Base-by-base conservation (phyloP, 2,888 invertebrate genomes). In the Cordilura impudica region DNA sequence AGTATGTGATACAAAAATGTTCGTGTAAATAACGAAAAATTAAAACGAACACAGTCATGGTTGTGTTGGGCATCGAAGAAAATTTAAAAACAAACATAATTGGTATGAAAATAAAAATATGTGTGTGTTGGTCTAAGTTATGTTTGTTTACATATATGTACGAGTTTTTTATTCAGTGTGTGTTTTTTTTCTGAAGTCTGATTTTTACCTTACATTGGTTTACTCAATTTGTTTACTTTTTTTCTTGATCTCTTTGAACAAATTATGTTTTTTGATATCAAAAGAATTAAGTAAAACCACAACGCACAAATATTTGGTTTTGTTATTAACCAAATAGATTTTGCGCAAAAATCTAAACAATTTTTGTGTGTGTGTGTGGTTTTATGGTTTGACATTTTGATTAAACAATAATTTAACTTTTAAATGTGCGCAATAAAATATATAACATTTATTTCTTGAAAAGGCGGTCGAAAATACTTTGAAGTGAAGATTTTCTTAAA, bases 391-490 rank as follows among this genome's bases (percentile, higher is more conserved):
- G 54, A 47, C 61, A 39, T 7, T 65, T 54, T 29, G 31, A 63
- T 72, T 54, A 6, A 54, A 47, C 23, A 18, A 49, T 26, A 47
- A 56, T 56, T 65, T 49, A 19, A 18, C 49, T 26, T 47, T 12
- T 19, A 61, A 21, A 31, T 49, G 39, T 29, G 78, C 70, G 58
- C 56, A 45, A 58, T 43, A 70, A 73, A 69, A 31, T 51, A 65
- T 31, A 56, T n/a, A n/a, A 39, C 2, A 39, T 39, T 39, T 39
- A n/a, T 26, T 26, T 26, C 3, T 26, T n/a, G 10, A n/a, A 39
- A 39, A 39, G n/a, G 35, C 35, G 35, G 35, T 39, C 3, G 4
- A 35, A 35, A 12, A 35, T 35, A n/a, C 35, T 39, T 39, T 39
- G 35, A 39, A 39, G 35, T 39, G 12, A n/a, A 39, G 35, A 2